Evolutionary conservation across 2,888 invertebrate species (phyloP).

Genomic region (Pyrrhia umbra): DNA sequence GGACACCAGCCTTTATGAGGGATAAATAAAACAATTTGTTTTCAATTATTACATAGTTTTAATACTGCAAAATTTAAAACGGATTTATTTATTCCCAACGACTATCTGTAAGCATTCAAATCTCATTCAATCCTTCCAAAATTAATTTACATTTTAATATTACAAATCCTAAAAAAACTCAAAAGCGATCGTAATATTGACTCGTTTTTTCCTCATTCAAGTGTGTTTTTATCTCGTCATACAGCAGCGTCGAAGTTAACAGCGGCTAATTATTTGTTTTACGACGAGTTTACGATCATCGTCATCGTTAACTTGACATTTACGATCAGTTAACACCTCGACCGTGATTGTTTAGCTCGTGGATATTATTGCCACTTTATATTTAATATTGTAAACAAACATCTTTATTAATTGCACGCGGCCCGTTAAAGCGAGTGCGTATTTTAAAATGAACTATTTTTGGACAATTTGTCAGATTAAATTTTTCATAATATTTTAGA

Average conservation of each 20-base stretch:
- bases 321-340: conserved; percentile 87
- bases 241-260: conserved; percentile 69
- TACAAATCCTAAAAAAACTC: conserved; percentile 1
- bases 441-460: conserved; percentile 23
- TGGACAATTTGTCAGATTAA: conserved; percentile 7
- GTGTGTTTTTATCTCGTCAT: conserved; percentile 62
- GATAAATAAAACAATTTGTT: too few species aligned
- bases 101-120: not conserved
- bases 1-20: too few species aligned
- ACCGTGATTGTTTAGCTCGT: conserved; percentile 77
- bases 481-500: not conserved
- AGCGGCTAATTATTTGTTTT: conserved; percentile 87
- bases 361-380: conserved; percentile 76
- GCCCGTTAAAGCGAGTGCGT: conserved; percentile 35
- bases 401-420: conserved; percentile 50
- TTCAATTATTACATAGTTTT: too few species aligned
- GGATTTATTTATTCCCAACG: too few species aligned
- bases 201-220: conserved; percentile 52
- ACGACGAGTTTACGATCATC: conserved; percentile 87
- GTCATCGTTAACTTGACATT: conserved; percentile 87
- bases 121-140: not conserved
- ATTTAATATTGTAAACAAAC: conserved; percentile 80
- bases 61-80: too few species aligned
- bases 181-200: conserved; percentile 29
- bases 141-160: conserved; percentile 8